Evolutionary conservation across 2,113 vertebrate genomes (phyloP), one percentile per base, ranked within the genome.

Genomic region (Puffinus mauretanicus): DNA sequence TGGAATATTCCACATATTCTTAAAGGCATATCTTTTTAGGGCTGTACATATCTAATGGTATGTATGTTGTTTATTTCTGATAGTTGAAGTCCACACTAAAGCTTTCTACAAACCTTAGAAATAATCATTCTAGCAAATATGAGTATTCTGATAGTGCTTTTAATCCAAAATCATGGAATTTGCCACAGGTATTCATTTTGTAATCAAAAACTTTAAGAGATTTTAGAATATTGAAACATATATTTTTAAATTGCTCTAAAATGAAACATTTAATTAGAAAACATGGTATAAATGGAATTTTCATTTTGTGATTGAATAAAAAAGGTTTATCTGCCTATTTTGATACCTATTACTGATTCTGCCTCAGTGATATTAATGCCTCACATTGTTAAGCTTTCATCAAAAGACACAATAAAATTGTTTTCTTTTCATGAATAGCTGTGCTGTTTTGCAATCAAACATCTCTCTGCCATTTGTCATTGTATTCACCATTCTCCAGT

Each of bases 371-470:
- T 97, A 94, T 93, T 95, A 91, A 86, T 95, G 82, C 61, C 44
- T 46, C 27, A 40, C 32, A 52, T 93, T 93, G 81, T 86, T 91
- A 94, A 95, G 58, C 29, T 96, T 95, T 90, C 94, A 93, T 91
- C 75, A 91, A 62, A 95, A 96, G 51, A 58, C 64, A 90, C 75
- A 92, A 84, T 88, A 73, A 92, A 92, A 95, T 95, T 88, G 87
- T 97, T 97, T 97, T 95, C 57, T 93, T 95, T 87, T 65, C 36
- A 47, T 97, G 97, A 97, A 96, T 87, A 95, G 94, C 89, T 97
- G 80, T 62, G 84, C 88, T 97, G 92, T 96, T 98, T 97, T 97
- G 64, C 85, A 96, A 17, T 93, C 69, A 76, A 92, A 80, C 32
- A 27, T 93, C 61, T 83, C 47, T 84, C 89, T 96, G 85, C 66